Evolutionary conservation across 1,140 invertebrate species (phyloP).

Genomic region (Andricus grossulariae): DNA sequence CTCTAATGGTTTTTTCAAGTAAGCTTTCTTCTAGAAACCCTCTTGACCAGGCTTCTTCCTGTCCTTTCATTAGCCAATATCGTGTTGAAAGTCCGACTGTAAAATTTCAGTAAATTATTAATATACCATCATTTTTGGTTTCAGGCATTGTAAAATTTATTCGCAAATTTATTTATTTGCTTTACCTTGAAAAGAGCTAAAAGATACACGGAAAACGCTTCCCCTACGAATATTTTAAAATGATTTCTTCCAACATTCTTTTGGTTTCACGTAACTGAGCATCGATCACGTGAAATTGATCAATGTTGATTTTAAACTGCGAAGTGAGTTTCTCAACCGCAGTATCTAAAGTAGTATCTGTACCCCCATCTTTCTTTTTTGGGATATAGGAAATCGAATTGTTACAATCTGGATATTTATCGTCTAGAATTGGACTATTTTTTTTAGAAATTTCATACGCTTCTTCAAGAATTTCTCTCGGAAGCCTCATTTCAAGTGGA

Average conservation of each 20-base stretch:
- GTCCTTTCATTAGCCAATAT: too few relatives aligned
- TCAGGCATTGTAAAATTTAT: too few relatives aligned
- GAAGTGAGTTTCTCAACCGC: conserved; percentile 56
- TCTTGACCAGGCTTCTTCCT: too few relatives aligned
- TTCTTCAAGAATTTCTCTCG: conserved; percentile 79
- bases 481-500: conserved; percentile 80
- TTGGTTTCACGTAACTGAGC: conserved; percentile 65
- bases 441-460: conserved; percentile 79
- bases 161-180: too few relatives aligned
- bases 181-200: too few relatives aligned
- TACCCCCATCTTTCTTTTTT: conserved; percentile 51
- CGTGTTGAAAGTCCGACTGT: too few relatives aligned
- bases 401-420: conserved; percentile 56
- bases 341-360: conserved; percentile 46
- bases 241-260: conserved; percentile 62
- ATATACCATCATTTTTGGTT: too few relatives aligned
- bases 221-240: not conserved
- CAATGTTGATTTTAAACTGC: conserved; percentile 63
- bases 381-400: conserved; percentile 55
- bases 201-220: too few relatives aligned
- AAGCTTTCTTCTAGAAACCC: conserved; percentile 82
- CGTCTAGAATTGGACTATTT: conserved; percentile 58
- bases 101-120: too few relatives aligned
- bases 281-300: conserved; percentile 62
- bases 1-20: conserved; percentile 94